phyloP scores from a whole-genome alignment of 2,888 invertebrate species.

The Oligia strigilis region DNA sequence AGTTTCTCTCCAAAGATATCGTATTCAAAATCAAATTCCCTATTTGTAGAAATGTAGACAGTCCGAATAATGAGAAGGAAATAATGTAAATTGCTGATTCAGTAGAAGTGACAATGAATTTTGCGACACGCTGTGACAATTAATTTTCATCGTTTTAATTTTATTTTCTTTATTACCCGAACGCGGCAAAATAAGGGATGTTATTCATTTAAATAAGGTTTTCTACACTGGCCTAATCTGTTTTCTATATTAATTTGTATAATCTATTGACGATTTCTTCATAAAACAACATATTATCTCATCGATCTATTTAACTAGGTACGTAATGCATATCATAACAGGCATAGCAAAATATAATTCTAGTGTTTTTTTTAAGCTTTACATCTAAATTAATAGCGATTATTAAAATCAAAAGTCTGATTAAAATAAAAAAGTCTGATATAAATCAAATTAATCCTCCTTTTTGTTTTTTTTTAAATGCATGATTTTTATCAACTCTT shows the following conservation, averaged over 20 bases:
- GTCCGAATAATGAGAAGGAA: constrained; percentile 59
- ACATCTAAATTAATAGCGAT: no score
- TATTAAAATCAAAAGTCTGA: not conserved
- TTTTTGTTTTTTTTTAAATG: no score
- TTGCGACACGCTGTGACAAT: constrained; percentile 29
- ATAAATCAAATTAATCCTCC: no score
- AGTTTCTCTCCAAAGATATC: constrained; percentile 67
- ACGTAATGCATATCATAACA: no score
- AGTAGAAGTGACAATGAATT: constrained; percentile 49
- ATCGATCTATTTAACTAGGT: not conserved
- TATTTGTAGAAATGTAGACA: constrained; percentile 64
- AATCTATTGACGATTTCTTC: not conserved
- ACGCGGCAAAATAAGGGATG: not conserved
- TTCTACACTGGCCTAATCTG: not conserved
- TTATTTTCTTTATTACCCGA: constrained; percentile 11
- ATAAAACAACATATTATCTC: not conserved
- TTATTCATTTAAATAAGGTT: not conserved
- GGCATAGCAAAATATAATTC: no score
- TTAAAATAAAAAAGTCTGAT: not conserved
- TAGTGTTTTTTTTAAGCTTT: no score
- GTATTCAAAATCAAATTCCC: constrained; percentile 65
- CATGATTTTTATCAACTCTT: not conserved
- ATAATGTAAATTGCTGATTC: constrained; percentile 47
- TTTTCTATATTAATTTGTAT: not conserved
- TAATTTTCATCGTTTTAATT: constrained; percentile 26